Conservation (phyloP, 2,113 vertebrate species). For the Hippocampus abdominalis region DNA sequence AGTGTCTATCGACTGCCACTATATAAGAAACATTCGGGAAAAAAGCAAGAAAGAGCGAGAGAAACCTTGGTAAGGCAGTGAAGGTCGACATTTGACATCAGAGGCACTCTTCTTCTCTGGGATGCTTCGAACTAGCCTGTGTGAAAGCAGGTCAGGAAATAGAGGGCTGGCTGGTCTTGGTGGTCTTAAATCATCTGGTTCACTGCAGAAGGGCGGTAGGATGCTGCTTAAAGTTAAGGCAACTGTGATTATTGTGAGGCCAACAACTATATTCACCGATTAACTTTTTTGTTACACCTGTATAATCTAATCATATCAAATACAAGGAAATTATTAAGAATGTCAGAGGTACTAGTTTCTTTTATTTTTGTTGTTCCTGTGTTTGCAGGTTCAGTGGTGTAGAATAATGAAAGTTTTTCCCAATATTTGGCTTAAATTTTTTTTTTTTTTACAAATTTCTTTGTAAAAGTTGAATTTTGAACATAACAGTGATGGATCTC, state of each 20-base stretch:
- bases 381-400: no score
- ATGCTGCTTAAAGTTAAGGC: not conserved
- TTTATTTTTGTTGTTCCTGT: no score
- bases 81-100: conserved; percentile 29
- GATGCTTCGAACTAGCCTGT: conserved; percentile 27
- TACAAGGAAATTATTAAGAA: no score
- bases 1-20: no score
- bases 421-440: no score
- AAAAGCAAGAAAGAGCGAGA: not conserved
- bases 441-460: no score
- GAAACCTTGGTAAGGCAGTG: conserved; percentile 42
- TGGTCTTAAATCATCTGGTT: conserved; percentile 49
- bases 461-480: no score
- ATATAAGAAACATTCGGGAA: not conserved
- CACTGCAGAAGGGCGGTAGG: conserved; percentile 51
- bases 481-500: no score
- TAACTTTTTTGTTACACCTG: not conserved
- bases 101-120: conserved; percentile 32
- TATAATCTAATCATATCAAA: no score
- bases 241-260: not conserved
- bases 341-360: no score
- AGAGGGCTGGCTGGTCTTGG: conserved; percentile 33
- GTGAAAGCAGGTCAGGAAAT: conserved; percentile 52
- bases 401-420: no score
- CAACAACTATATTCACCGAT: not conserved